Evolutionary conservation across 2,888 invertebrate species (phyloP).

Genomic region (Tortrix viridana): DNA sequence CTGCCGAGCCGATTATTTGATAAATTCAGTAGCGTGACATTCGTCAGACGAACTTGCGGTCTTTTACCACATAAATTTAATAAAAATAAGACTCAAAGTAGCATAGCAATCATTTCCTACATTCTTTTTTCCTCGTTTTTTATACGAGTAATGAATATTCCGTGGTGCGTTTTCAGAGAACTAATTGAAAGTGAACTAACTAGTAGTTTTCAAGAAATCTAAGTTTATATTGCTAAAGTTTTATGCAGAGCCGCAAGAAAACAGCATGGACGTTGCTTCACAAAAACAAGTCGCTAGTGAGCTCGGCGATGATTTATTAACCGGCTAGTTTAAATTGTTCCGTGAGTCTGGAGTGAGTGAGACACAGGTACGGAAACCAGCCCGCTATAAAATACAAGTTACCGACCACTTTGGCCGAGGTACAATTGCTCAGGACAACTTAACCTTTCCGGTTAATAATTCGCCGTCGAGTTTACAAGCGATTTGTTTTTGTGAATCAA

Average conservation of each 20-base stretch:
- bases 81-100: slow-evolving; percentile 9
- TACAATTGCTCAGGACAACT: too few relatives aligned
- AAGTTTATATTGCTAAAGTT: neutral
- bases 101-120: neutral
- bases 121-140: slow-evolving; percentile 7
- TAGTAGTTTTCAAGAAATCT: neutral
- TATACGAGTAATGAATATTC: neutral
- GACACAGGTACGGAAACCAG: too few relatives aligned
- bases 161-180: neutral
- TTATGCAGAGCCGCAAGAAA: neutral
- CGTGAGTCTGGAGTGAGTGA: too few relatives aligned
- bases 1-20: slow-evolving; percentile 22
- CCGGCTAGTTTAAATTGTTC: too few relatives aligned
- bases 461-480: too few relatives aligned
- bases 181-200: neutral
- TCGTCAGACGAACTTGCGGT: slow-evolving; percentile 14
- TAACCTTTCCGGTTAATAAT: too few relatives aligned
- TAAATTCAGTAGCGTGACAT: slow-evolving; percentile 22
- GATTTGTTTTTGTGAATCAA: too few relatives aligned
- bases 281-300: too few relatives aligned
- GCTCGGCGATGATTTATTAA: too few relatives aligned
- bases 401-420: too few relatives aligned
- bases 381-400: too few relatives aligned
- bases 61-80: slow-evolving; percentile 31
- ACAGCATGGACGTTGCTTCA: neutral